Evolutionary conservation across 2,888 invertebrate genomes (phyloP), one percentile per base, ranked within the genome.

Genomic region (Unio pictorum): DNA sequence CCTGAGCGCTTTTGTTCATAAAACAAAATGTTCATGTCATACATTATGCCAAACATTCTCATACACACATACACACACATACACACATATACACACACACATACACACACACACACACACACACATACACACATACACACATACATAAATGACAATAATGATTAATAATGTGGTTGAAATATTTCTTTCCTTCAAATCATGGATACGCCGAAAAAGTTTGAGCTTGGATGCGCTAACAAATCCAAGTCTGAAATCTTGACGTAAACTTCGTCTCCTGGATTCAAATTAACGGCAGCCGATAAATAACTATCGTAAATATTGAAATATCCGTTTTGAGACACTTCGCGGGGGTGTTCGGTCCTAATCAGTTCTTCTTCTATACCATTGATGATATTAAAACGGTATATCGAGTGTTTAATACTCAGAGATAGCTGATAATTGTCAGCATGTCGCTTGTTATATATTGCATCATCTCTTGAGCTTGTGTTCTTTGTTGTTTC

Each of bases 201-300:
- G 23, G 55, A 61, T 18, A 67, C 34, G 6, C 67, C 67, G 55
- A 67, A 30, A 15, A 67, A 26, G 45, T 67, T 67, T 30, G 61
- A 61, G 3, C 45, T 56, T n/a, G 67, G 67, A 30, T 56, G 62
- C 4, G 62, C 57, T 7, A 68, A 34, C 11, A 63, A 45, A n/a
- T 62, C 58, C 17, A 63, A 55, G 18, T 68, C 62, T 23, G 68
- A 68, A 45, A 68, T 63, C 23, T 68, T 68, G 45, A 68, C 58
- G 56, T 58, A 68, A 17, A 68, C 64, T 28, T 68, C 68, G n/a
- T 68, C 68, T 45, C 68, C 68, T 11, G 68, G 45, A 4, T 26
- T 26, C 34, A 68, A 59, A 26, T 63, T 26, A 0, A 64, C n/a
- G 23, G 58, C 68, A 6, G 63, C 61, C 18, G 63, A 45, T 11